Evolutionary conservation across 2,113 vertebrate species (phyloP), one percentile per base, ranked within the genome.

Genomic region (Sander vitreus): DNA sequence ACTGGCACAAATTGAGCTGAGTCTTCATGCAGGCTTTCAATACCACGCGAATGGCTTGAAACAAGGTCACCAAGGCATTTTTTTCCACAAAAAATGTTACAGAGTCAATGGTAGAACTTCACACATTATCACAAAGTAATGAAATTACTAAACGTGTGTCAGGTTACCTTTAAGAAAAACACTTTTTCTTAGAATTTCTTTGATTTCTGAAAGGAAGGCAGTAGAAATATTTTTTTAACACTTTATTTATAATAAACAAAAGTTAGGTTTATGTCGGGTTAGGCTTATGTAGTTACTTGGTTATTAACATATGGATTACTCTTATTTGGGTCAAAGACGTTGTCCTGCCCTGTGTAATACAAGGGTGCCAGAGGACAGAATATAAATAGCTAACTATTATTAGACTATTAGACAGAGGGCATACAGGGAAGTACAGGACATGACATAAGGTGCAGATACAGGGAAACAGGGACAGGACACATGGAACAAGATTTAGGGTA

Each of bases 301-400:
- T 36, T 71, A 19, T 19, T 19, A 1, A 33, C 39, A 3, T 39
- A 7, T 9, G 8, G 18, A 14, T 59, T 48, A 48, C 19, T 39
- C 72, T 55, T 21, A 53, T 23, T 21, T 36, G 5, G 23, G 21
- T 27, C 11, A 14, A 53, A 67, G 6, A 51, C 50, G 53, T 43
- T 43, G 39, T 43, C 39, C 39, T 10, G 39, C 39, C 30, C 9
- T 15, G 27, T 53, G 30, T 53, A 33, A 59, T 69, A 72, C 66
- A n/a, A 30, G 50, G 16, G 18, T 33, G 48, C 15, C 50, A 71
- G 33, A 76, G 67, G 50, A 36, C 59, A 63, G 73, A 43, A 54
- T 13, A 76, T 25, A n/a, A 14, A 55, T 8, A 62, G 63, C 58
- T 62, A 64, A 33, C 36, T 27, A 30, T 27, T 18, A 59, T 59